Conservation (phyloP, 2,113 vertebrate species). For the Eulemur rufifrons region DNA sequence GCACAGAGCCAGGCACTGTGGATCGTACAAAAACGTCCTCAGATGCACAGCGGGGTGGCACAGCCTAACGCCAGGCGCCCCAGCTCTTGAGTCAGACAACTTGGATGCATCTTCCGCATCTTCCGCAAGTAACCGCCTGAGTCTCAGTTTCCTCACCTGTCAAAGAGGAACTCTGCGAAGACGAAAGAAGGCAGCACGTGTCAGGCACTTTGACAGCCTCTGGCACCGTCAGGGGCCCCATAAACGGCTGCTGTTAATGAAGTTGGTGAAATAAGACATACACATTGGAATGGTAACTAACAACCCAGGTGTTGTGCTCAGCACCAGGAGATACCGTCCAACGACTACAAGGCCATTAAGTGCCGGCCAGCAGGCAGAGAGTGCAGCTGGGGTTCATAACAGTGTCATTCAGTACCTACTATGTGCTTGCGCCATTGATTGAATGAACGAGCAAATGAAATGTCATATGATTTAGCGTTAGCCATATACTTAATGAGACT, state of each 20-base stretch:
- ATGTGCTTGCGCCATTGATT: fast-evolving
- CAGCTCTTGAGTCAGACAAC: background rate
- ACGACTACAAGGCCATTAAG: background rate
- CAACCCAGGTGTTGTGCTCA: background rate
- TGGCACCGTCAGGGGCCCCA: background rate
- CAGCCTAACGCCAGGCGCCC: background rate
- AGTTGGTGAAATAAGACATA: background rate
- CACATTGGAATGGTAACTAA: background rate
- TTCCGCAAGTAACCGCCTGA: background rate
- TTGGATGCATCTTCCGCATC: background rate
- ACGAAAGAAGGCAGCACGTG: background rate
- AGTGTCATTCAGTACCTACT: fast-evolving
- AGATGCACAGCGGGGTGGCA: background rate
- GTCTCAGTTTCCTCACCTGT: background rate
- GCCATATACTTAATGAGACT: background rate
- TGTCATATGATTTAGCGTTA: background rate
- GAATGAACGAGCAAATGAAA: background rate
- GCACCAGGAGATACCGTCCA: background rate
- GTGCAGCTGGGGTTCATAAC: fast-evolving
- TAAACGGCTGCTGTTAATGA: background rate
- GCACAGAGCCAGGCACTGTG: background rate
- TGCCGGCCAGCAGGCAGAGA: background rate
- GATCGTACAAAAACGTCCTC: background rate
- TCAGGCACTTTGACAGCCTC: background rate
- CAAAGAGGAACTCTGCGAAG: background rate